phyloP scores from a whole-genome alignment of 2,888 invertebrate species.

The Apotomis betuletana region DNA sequence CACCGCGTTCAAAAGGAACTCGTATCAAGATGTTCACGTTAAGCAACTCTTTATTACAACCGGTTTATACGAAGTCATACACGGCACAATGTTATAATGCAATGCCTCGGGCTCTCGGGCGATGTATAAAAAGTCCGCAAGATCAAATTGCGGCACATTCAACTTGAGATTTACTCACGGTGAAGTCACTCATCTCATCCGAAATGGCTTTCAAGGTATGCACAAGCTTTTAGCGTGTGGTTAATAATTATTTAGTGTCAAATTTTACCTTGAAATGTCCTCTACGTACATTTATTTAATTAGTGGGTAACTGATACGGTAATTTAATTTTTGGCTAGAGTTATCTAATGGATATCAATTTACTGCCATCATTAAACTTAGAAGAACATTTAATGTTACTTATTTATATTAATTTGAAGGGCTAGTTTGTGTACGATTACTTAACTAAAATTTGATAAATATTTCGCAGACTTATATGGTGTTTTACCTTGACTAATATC shows the following conservation, averaged over 20 bases:
- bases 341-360: neutral
- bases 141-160: conserved; percentile 66
- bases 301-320: conserved; percentile 2
- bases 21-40: conserved; percentile 47
- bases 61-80: conserved; percentile 57
- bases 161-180: conserved; percentile 66
- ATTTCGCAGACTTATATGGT: too few species aligned
- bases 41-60: conserved; percentile 55
- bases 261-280: conserved; percentile 5
- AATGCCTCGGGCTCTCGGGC: conserved; percentile 59
- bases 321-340: neutral
- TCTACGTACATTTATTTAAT: conserved; percentile 1
- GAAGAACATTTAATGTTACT: neutral
- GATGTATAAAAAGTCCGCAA: conserved; percentile 69
- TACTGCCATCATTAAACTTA: neutral
- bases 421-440: neutral
- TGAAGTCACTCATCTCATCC: conserved; percentile 62
- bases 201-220: conserved; percentile 77
- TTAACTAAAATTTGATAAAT: neutral
- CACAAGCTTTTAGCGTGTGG: conserved; percentile 14
- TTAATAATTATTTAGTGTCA: conserved; percentile 5
- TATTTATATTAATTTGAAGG: neutral
- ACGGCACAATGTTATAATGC: conserved; percentile 55
- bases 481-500: neutral
- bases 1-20: conserved; percentile 23